phyloP scores from a whole-genome alignment of 2,113 vertebrate species.

The Nothobranchius kuhntae region DNA sequence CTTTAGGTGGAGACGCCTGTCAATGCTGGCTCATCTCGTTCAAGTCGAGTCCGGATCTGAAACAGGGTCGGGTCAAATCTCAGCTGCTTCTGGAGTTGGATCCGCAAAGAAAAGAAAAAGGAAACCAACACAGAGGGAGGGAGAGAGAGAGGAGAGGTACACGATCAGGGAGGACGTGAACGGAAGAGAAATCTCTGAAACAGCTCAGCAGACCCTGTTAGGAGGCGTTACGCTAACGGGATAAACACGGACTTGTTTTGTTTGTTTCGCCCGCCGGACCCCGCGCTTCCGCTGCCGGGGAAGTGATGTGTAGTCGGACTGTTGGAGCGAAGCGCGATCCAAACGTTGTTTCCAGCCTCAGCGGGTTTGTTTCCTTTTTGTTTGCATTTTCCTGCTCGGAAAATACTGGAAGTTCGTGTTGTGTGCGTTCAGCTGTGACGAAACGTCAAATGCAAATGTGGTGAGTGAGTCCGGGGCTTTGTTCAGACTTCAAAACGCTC shows the following conservation, averaged over 20 bases:
- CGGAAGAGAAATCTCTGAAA: conserved; percentile 51
- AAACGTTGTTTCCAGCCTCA: conserved; percentile 1
- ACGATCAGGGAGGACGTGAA: conserved; percentile 12
- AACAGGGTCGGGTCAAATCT: conserved; percentile 8
- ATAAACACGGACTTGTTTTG: conserved; percentile 19
- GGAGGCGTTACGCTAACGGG: conserved; percentile 13
- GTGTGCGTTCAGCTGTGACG: conserved; percentile 2
- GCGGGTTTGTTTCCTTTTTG: conserved; percentile 1
- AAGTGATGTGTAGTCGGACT: conserved; percentile 28
- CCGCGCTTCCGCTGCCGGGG: conserved; percentile 30
- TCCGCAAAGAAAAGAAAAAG: conserved; percentile 26
- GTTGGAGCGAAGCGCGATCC: conserved; percentile 24
- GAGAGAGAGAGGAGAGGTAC: background rate
- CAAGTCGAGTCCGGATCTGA: background rate
- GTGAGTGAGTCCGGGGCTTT: conserved; percentile 24
- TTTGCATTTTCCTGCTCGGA: conserved; percentile 9
- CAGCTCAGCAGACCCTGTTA: conserved; percentile 15
- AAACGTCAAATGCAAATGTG: conserved; percentile 39
- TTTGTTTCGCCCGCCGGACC: conserved; percentile 17
- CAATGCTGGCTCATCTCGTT: background rate
- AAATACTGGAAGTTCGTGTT: conserved; percentile 32
- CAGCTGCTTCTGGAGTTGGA: conserved; percentile 18
- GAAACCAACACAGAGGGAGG: conserved; percentile 32
- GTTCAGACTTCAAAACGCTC: background rate
- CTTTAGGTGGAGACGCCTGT: background rate